A percentile compares a stretch with the other conserved stretches of the same genome.
Evolutionary conservation across 2,113 vertebrate genomes (phyloP).

Genomic region (Excalfactoria chinensis): DNA sequence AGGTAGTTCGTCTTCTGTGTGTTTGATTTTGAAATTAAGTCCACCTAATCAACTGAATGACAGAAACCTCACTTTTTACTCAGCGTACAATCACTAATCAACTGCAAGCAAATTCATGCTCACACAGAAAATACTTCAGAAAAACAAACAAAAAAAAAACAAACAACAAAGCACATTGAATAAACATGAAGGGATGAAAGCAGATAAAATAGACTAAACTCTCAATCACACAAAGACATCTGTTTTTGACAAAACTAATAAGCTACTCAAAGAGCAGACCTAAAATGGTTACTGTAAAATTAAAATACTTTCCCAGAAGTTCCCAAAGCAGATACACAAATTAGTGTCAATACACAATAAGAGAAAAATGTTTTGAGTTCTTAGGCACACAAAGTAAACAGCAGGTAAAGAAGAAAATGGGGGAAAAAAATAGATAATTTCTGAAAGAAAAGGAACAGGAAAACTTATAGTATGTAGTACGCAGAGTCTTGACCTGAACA

Average conservation of each 20-base stretch:
- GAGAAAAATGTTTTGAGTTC: not conserved
- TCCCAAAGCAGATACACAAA: not conserved
- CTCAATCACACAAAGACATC: not conserved
- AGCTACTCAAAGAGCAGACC: not conserved
- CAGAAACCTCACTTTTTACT: not conserved
- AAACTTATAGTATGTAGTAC: not conserved
- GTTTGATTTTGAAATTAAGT: slow-evolving; percentile 11
- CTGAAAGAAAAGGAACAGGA: not conserved
- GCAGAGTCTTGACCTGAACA: not conserved
- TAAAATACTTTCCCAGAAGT: not conserved
- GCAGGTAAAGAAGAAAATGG: not conserved
- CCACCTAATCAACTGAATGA: not conserved
- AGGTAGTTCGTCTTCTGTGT: not conserved
- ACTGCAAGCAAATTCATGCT: not conserved
- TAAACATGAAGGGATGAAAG: not conserved
- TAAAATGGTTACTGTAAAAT: not conserved
- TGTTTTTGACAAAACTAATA: not conserved
- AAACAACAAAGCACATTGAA: not conserved
- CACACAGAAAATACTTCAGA: not conserved
- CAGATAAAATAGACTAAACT: not conserved
- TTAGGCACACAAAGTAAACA: not conserved
- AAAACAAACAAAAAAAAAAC: too few relatives aligned
- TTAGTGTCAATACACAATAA: not conserved
- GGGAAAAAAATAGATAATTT: not conserved
- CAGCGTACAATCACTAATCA: not conserved